Base-by-base conservation (phyloP, 2,113 vertebrate genomes). In the Hyaena hyaena region DNA sequence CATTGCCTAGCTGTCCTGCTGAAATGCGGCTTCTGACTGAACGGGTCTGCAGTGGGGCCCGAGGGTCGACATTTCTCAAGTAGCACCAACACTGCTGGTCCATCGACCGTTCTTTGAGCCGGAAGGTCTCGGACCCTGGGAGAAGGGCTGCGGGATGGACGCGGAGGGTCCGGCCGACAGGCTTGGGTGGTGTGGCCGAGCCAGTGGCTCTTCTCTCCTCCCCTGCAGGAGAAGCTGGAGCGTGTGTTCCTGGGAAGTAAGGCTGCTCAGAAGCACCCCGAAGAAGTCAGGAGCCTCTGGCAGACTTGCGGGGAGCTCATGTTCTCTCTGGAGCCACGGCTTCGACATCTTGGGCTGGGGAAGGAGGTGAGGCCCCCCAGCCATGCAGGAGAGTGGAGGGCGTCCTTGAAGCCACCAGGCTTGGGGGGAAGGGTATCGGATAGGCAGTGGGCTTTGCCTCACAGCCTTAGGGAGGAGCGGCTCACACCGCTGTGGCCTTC, bases 311-410 rank as follows among this genome's bases (percentile, higher is more conserved):
- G 98, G 1, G 97, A 98, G 53, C 99, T 95, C 76, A 99, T 99
- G 93, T 99, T 99, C 98, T 99, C 99, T 0, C 98, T 99, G 96
- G 99, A 99, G 82, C 98, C 99, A 15, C 97, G 93, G 66, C 99
- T 99, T 94, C 99, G 99, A 80, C 99, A 99, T 95, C 99, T 99
- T 0, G 99, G 99, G 1, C 98, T 99, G 28, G 99, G 99, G 0
- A 97, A 99, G 58, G 99, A 99, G 99, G 99, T 99, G 89, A 95
- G 98, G 53, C 14, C 35, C 58, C 23, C 35, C 10, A 2, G 0
- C 23, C 2, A 0, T 4, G 1, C 14, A 11, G 5, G 55, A 10
- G 10, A 33, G 43, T 2, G 2, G 77, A 77, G 65, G 53, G 82
- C 0, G 3, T 61, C 31, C 11, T 66, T 1, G 1, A 17, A 76